Conservation (phyloP, 2,888 invertebrate species). For the Nomada hirtipes region DNA sequence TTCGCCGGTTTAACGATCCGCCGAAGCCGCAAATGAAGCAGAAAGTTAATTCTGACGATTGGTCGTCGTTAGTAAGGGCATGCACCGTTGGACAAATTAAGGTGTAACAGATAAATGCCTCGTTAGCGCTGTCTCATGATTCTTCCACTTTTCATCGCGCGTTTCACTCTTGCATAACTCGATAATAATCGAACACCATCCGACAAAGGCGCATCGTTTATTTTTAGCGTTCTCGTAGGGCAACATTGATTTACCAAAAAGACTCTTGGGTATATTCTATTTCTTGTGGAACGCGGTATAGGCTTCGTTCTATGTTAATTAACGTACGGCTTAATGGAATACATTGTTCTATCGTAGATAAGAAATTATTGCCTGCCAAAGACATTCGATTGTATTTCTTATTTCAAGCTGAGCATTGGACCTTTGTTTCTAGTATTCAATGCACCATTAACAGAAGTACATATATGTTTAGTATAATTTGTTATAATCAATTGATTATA, state of each 20-base stretch:
- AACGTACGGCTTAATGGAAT: too few species aligned
- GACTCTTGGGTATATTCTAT: too few species aligned
- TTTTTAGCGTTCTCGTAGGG: neutral
- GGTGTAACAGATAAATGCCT: slow-evolving; percentile 63
- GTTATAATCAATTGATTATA: neutral
- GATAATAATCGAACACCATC: neutral
- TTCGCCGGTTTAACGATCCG: slow-evolving; percentile 60
- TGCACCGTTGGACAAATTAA: slow-evolving; percentile 62
- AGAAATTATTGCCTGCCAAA: too few species aligned
- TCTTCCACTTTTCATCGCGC: slow-evolving; percentile 22
- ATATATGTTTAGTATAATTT: too few species aligned
- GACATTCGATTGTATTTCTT: too few species aligned
- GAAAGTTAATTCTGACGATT: slow-evolving; percentile 64
- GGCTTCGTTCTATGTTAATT: too few species aligned
- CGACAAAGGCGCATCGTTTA: neutral
- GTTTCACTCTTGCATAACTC: neutral
- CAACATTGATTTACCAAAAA: too few species aligned
- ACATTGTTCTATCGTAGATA: too few species aligned
- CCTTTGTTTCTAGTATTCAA: too few species aligned
- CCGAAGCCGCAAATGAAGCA: slow-evolving; percentile 61
- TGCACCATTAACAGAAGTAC: too few species aligned
- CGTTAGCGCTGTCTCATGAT: slow-evolving; percentile 70
- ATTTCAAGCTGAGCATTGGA: too few species aligned
- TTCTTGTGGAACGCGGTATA: too few species aligned
- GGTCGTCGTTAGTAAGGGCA: slow-evolving; percentile 52